phyloP scores from a whole-genome alignment of 2,797 vertebrate genomes.

The Acridotheres tristis region DNA sequence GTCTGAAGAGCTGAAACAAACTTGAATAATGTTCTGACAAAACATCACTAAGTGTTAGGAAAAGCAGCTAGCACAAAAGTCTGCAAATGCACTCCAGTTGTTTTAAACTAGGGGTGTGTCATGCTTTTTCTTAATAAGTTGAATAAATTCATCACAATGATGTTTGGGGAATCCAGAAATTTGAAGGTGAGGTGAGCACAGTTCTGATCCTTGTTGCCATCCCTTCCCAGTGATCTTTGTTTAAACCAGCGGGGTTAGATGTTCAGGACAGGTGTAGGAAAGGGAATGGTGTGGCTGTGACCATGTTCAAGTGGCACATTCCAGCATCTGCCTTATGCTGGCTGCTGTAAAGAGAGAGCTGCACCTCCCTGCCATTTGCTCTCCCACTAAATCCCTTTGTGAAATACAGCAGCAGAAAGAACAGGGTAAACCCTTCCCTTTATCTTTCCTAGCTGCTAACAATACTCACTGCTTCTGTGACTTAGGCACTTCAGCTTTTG shows the following conservation, averaged over 20 bases:
- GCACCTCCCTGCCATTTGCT: not conserved
- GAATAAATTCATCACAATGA: no score
- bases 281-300: not conserved
- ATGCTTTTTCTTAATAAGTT: not conserved
- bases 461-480: not conserved
- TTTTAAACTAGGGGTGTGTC: not conserved
- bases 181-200: not conserved
- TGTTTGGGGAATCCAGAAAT: not conserved
- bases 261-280: not conserved
- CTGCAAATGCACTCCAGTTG: not conserved
- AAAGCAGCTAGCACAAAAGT: not conserved
- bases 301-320: accelerated
- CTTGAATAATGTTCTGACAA: not conserved
- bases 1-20: not conserved
- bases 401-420: not conserved
- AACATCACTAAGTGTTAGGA: not conserved
- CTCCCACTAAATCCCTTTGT: not conserved
- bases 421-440: not conserved
- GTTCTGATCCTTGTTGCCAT: not conserved
- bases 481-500: not conserved
- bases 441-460: not conserved
- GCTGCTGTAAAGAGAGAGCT: not conserved
- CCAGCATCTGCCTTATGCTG: not conserved
- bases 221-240: not conserved
- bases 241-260: not conserved